These are phyloP conservation scores for Glaucomys volans DNA, from an alignment of 2,113 vertebrate genomes.

Conservation along the genomic window DNA sequence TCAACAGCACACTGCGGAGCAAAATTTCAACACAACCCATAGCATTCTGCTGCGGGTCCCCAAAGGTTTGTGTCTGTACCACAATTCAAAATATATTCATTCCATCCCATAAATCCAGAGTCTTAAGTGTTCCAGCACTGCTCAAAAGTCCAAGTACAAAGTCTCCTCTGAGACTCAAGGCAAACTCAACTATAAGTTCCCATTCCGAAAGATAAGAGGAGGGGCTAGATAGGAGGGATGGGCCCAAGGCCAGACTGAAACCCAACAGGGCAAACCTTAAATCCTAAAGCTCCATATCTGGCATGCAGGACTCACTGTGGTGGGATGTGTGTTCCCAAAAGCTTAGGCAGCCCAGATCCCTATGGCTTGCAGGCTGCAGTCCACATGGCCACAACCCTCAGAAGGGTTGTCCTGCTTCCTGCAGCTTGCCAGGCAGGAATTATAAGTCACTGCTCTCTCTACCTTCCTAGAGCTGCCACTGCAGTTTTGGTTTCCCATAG, in stretches of 20 bases:
- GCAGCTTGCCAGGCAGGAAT: background rate
- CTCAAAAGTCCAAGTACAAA: background rate
- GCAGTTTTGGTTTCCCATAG: too few species aligned
- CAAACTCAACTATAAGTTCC: background rate
- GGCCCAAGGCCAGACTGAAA: background rate
- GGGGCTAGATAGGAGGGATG: background rate
- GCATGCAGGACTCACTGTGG: background rate
- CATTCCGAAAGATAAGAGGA: background rate
- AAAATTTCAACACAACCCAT: background rate
- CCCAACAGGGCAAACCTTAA: background rate
- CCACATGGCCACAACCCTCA: too few species aligned
- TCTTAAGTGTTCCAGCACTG: background rate
- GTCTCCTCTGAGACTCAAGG: background rate
- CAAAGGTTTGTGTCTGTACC: background rate
- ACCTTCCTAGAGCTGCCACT: background rate
- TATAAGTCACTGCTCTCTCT: background rate
- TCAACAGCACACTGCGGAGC: too few species aligned
- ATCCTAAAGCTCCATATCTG: background rate
- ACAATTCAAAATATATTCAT: background rate
- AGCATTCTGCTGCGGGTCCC: background rate
- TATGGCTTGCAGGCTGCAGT: background rate
- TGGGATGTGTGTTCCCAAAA: rapidly evolving
- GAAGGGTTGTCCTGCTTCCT: background rate
- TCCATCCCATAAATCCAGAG: background rate
- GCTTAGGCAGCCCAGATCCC: background rate